A percentile compares a stretch with the other conserved stretches of the same genome.
Conservation (phyloP, 2,888 invertebrate species). For the Ochropacha duplaris region DNA sequence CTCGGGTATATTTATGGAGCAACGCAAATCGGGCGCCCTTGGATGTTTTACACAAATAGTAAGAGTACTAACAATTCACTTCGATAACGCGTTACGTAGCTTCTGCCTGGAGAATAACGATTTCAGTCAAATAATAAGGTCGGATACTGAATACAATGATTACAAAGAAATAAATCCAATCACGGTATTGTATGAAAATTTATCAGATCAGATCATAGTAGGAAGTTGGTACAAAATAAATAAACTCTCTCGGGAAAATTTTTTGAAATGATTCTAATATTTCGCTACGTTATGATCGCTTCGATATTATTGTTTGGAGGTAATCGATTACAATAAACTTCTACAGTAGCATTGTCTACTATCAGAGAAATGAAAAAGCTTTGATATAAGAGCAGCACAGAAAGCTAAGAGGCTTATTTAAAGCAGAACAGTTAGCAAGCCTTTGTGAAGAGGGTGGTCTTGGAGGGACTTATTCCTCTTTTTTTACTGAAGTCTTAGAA, state of each 20-base stretch:
- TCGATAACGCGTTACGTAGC: conserved; percentile 5
- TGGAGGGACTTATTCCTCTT: background rate
- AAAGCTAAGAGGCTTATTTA: background rate
- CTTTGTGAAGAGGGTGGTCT: background rate
- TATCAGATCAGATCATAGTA: background rate
- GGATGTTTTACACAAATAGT: conserved; percentile 14
- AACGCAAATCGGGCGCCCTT: conserved; percentile 8
- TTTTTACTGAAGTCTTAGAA: background rate
- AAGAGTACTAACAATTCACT: conserved; percentile 18
- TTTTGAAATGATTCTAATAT: background rate
- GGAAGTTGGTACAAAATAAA: background rate
- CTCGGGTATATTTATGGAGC: background rate
- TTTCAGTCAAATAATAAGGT: background rate
- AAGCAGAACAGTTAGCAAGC: background rate
- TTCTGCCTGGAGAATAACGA: background rate
- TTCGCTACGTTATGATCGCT: background rate
- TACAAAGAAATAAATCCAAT: background rate
- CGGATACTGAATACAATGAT: background rate
- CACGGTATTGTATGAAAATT: background rate
- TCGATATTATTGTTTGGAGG: background rate
- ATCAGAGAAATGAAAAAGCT: background rate
- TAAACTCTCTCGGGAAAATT: background rate
- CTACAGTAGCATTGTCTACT: background rate
- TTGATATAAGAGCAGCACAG: background rate
- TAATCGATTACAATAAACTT: background rate